Percentiles rank a stretch among this genome's conserved stretches.
Conservation (phyloP, 2,888 invertebrate species). For the Lycia hirtaria region DNA sequence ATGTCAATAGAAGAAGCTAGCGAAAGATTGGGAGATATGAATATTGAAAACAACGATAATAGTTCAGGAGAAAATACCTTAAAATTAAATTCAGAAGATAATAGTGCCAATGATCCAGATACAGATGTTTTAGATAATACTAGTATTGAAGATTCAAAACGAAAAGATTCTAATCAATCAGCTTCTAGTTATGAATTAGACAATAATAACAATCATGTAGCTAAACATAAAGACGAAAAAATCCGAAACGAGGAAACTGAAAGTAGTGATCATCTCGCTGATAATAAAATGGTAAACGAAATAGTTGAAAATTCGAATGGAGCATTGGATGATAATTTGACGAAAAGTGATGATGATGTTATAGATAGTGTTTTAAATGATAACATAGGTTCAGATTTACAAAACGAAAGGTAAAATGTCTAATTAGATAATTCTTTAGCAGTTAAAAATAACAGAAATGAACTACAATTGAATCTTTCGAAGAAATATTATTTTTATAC, state of each 20-base stretch:
- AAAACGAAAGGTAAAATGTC: constrained; percentile 44
- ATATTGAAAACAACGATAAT: background rate
- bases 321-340: constrained; percentile 14
- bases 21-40: constrained; percentile 8
- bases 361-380: constrained; percentile 46
- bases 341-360: constrained; percentile 34
- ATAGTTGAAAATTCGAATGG: constrained; percentile 13
- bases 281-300: constrained; percentile 27
- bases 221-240: constrained; percentile 22
- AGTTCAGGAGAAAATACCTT: background rate
- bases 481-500: constrained; percentile 4
- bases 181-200: constrained; percentile 19
- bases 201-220: constrained; percentile 31
- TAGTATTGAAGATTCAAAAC: constrained; percentile 4
- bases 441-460: background rate
- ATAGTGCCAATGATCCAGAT: background rate
- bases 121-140: constrained; percentile 2
- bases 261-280: constrained; percentile 32
- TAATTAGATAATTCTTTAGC: background rate
- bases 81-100: constrained; percentile 3
- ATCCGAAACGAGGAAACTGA: constrained; percentile 30
- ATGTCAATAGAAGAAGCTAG: background rate
- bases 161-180: constrained; percentile 23
- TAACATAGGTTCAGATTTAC: constrained; percentile 36
- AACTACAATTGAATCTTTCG: background rate